Conservation (phyloP, 2,113 vertebrate species). For the Speoplatyrhinus poulsoni region DNA sequence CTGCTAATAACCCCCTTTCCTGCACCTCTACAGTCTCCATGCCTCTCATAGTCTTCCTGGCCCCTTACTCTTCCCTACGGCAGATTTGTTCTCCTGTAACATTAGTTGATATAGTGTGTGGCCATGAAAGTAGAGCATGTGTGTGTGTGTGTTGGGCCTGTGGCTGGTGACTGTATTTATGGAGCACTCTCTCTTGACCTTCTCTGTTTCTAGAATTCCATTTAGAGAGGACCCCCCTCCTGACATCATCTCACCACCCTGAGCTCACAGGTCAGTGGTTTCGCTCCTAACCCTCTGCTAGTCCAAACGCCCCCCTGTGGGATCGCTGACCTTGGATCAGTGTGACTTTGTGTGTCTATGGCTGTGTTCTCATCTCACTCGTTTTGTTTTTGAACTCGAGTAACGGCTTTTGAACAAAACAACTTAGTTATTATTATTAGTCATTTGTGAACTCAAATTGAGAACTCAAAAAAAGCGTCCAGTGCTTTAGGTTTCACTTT, state of each 20-base stretch:
- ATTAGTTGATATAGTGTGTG: slow-evolving; percentile 36
- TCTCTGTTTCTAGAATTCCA: slow-evolving; percentile 96
- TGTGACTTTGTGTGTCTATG: neutral
- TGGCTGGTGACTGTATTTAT: slow-evolving; percentile 54
- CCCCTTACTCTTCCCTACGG: slow-evolving; percentile 17
- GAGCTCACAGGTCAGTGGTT: slow-evolving; percentile 97
- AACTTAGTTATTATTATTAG: too few species aligned
- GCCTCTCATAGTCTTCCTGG: slow-evolving; percentile 43
- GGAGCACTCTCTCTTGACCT: slow-evolving; percentile 62
- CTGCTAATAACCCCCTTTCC: slow-evolving; percentile 46
- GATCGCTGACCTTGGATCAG: slow-evolving; percentile 23
- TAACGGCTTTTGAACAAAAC: too few species aligned
- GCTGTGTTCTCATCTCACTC: neutral
- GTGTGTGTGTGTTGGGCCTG: slow-evolving; percentile 29
- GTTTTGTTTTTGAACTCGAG: neutral
- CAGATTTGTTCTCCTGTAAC: slow-evolving; percentile 25
- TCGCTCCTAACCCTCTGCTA: slow-evolving; percentile 68
- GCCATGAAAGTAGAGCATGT: slow-evolving; percentile 13
- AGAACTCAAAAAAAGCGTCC: too few species aligned
- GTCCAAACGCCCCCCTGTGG: slow-evolving; percentile 56
- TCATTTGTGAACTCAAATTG: too few species aligned
- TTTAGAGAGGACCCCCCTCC: slow-evolving; percentile 99
- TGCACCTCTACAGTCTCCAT: slow-evolving; percentile 31
- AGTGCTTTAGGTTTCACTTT: too few species aligned
- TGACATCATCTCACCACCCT: slow-evolving; percentile 95